These are phyloP conservation scores for Forbesichthys agassizii DNA, from an alignment of 2,113 vertebrate species.

Conservation along the genomic window DNA sequence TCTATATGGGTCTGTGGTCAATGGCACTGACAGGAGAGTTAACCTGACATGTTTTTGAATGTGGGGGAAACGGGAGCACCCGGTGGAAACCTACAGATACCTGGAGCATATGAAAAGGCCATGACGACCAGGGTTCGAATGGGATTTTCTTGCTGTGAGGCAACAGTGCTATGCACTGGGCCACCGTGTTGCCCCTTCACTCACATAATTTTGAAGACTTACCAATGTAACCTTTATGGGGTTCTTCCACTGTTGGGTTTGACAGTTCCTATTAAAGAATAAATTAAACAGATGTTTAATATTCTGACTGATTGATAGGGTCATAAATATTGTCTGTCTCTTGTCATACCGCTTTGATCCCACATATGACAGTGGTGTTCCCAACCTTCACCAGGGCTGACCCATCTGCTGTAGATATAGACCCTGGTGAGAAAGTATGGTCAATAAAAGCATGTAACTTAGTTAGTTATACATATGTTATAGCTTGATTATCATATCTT, in stretches of 20 bases:
- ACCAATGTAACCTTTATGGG: slow-evolving; percentile 92
- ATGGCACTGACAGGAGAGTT: too few species aligned
- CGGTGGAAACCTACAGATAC: too few species aligned
- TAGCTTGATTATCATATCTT: slow-evolving; percentile 32
- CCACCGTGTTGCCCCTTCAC: not conserved
- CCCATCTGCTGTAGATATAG: slow-evolving; percentile 93
- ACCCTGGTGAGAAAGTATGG: slow-evolving; percentile 74
- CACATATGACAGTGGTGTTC: slow-evolving; percentile 94
- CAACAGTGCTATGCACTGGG: not conserved
- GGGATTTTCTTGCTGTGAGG: too few species aligned
- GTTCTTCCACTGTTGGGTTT: slow-evolving; percentile 81
- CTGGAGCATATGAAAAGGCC: not conserved
- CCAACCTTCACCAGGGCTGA: slow-evolving; percentile 95
- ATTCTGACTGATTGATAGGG: not conserved
- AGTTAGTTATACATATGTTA: not conserved
- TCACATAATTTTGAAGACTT: slow-evolving; percentile 44
- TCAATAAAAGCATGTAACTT: not conserved
- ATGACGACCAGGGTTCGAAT: too few species aligned
- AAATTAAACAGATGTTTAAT: not conserved
- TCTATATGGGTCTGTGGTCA: too few species aligned
- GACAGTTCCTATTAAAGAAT: slow-evolving; percentile 83
- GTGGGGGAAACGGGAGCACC: too few species aligned
- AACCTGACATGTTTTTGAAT: too few species aligned
- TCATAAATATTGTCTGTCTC: not conserved
- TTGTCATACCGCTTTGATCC: slow-evolving; percentile 88